A percentile compares a stretch with the other conserved stretches of the same genome.
Evolutionary conservation across 2,113 vertebrate species (phyloP).

Genomic region (Panurus biarmicus): DNA sequence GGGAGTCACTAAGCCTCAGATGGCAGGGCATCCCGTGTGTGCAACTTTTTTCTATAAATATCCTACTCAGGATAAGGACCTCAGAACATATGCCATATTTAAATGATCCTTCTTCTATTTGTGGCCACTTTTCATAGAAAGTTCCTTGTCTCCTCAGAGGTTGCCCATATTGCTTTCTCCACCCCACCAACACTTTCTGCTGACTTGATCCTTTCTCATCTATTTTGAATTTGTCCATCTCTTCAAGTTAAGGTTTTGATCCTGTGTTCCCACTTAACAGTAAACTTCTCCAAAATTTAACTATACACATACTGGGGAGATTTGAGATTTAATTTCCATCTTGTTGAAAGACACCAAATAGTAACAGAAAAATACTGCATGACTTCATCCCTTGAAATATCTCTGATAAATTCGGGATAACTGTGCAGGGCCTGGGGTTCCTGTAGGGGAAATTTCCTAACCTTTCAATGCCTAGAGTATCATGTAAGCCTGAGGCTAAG

Average conservation of each 20-base stretch:
- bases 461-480: neutral
- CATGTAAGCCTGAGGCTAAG: neutral
- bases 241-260: neutral
- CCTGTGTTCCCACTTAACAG: neutral
- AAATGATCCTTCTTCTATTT: neutral
- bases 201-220: neutral
- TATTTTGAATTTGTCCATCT: neutral
- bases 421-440: neutral
- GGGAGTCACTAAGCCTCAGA: neutral
- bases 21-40: neutral
- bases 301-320: neutral
- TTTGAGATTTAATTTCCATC: neutral
- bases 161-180: neutral
- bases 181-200: neutral
- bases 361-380: neutral
- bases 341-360: neutral
- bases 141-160: neutral
- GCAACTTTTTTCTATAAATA: neutral
- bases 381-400: neutral
- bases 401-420: neutral
- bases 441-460: neutral
- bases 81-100: neutral
- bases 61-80: neutral
- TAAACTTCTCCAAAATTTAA: neutral
- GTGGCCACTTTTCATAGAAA: neutral